Evolutionary conservation across 37 sponge, comb jelly and placozoan genomes (phyloP).

Genomic region (Amphimedon queenslandica): DNA sequence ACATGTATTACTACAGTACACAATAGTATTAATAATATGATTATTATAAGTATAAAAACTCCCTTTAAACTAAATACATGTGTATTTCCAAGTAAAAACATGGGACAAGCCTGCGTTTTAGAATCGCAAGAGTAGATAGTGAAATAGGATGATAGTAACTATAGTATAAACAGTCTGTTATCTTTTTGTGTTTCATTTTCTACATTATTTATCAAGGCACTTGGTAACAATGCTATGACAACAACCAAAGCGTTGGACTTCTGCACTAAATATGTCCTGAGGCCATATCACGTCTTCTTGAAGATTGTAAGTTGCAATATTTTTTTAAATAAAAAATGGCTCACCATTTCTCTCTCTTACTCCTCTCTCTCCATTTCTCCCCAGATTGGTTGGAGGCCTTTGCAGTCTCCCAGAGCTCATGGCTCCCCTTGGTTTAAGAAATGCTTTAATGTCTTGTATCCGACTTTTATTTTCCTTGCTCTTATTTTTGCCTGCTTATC

Average conservation of each 20-base stretch:
- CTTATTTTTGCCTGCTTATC: slow-evolving; percentile 22
- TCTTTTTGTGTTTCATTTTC: neutral
- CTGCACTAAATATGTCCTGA: slow-evolving; percentile 66
- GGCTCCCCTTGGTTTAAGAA: neutral
- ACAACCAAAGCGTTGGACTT: slow-evolving; percentile 46
- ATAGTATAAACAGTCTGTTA: neutral
- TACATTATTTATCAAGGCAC: neutral
- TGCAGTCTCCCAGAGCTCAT: slow-evolving; percentile 9
- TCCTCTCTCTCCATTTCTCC: neutral
- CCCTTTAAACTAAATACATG: no score
- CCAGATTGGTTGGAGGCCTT: slow-evolving; percentile 63
- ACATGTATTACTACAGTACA: no score
- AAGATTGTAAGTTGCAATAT: slow-evolving; percentile 1
- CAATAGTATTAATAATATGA: no score
- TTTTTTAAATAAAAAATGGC: no score
- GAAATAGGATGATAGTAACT: neutral
- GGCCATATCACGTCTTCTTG: slow-evolving; percentile 52
- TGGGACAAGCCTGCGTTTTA: no score
- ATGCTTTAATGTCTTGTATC: slow-evolving; percentile 53
- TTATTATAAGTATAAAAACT: no score
- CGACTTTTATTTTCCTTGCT: slow-evolving; percentile 38
- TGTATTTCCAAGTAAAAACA: no score
- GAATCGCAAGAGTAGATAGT: no score
- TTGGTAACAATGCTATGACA: slow-evolving; percentile 3
- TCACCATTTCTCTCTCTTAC: no score